Percentiles rank a stretch among this genome's conserved stretches.
These are phyloP conservation scores for Calliopum simillimum DNA, from an alignment of 2,888 invertebrate species.

Conservation along the genomic window DNA sequence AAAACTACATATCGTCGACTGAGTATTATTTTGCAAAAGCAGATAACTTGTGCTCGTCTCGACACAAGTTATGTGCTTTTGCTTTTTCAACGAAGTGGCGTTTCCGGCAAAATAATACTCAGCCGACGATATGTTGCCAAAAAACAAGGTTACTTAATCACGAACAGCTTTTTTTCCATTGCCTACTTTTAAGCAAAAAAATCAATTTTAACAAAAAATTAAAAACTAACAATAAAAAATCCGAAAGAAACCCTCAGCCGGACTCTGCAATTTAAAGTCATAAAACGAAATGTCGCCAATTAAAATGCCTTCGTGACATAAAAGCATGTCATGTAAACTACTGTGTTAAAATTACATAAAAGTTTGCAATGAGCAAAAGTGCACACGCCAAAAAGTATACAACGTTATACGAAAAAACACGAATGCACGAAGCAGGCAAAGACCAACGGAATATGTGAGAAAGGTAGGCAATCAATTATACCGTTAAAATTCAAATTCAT, in stretches of 20 bases:
- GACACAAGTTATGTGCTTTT: too few species aligned
- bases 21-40: too few species aligned
- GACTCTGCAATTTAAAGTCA: slow-evolving; percentile 59
- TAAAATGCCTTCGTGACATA: slow-evolving; percentile 65
- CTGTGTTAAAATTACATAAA: slow-evolving; percentile 44
- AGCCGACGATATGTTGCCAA: too few species aligned
- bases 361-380: slow-evolving; percentile 18
- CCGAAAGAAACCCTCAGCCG: slow-evolving; percentile 51
- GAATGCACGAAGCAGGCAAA: slow-evolving; percentile 12
- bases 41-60: too few species aligned
- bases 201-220: slow-evolving; percentile 49
- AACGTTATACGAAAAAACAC: not conserved
- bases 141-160: too few species aligned
- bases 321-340: slow-evolving; percentile 60
- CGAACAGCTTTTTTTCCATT: too few species aligned
- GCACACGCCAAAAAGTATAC: slow-evolving; percentile 56
- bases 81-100: too few species aligned
- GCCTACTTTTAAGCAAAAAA: too few species aligned
- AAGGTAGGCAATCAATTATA: slow-evolving; percentile 42
- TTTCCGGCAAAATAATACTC: too few species aligned
- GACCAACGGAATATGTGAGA: not conserved
- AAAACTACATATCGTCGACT: too few species aligned
- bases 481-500: slow-evolving; percentile 44
- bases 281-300: slow-evolving; percentile 66
- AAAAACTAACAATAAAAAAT: slow-evolving; percentile 64